Evolutionary conservation across 2,113 vertebrate genomes (phyloP), one percentile per base, ranked within the genome.

Genomic region (Eubucco bourcierii): DNA sequence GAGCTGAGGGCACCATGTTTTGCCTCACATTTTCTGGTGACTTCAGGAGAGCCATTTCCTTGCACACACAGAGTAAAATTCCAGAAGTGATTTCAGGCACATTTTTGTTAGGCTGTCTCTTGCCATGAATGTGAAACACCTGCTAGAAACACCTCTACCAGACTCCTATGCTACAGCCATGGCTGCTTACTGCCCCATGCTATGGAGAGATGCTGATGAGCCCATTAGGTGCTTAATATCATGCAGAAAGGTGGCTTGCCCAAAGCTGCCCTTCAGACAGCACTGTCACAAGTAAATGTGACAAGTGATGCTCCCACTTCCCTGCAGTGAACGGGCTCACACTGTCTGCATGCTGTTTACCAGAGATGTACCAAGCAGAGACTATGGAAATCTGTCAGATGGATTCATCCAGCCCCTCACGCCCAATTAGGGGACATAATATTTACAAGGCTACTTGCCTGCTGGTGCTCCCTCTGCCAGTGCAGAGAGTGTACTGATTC

Each of bases 231-330:
- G 70, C 28, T 10, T 11, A 15, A 4, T n/a, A 24, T 8, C n/a
- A 60, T 59, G 53, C 46, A 84, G 70, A 16, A 80, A 28, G 0
- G 0, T 15, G 65, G 8, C 47, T 80, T 8, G 6, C 19, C 47
- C 60, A 61, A 44, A 7, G 23, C 7, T 0, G 0, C 58, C 53
- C 16, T 64, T 33, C 58, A 28, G 53, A 10, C 3, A n/a, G 0
- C 15, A 8, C 13, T 3, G 0, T 5, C 29, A 5, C 0, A 10
- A 47, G 34, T 4, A 0, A 68, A 27, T 2, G 4, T 3, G 41
- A 41, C 0, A 9, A 52, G 15, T n/a, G 39, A n/a, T 41, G 25
- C 21, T 59, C 39, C 71, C 29, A 2, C 13, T 52, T 46, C 44
- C 44, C 70, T 61, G n/a, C 20, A 24, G 41, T 29, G 46, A 53